phyloP scores from a whole-genome alignment of 2,113 vertebrate species.

The Cheirogaleus medius region DNA sequence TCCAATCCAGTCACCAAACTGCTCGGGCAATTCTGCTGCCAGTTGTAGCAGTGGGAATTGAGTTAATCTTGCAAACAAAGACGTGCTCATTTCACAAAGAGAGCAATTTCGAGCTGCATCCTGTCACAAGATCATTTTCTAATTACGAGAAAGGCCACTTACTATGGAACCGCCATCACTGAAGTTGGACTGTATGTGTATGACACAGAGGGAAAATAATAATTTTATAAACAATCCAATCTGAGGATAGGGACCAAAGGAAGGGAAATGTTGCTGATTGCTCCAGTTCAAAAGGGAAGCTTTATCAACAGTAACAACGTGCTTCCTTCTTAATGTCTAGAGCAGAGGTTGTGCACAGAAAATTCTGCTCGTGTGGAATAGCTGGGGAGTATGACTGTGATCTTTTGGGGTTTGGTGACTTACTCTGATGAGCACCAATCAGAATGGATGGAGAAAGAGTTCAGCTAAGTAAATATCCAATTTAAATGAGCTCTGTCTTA shows the following conservation, averaged over 20 bases:
- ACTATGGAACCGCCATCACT: neutral
- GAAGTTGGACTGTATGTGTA: neutral
- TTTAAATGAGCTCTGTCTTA: neutral
- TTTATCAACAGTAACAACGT: neutral
- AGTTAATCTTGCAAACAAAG: constrained; percentile 64
- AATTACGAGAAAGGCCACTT: constrained; percentile 34
- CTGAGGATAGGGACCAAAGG: neutral
- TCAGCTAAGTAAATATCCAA: neutral
- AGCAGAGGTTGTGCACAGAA: neutral
- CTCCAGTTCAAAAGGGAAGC: neutral
- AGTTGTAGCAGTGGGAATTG: neutral
- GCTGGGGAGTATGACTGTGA: neutral
- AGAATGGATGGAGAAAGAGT: neutral
- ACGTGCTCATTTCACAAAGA: constrained; percentile 12
- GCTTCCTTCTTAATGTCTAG: neutral
- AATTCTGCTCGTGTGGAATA: neutral
- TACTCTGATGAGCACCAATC: neutral
- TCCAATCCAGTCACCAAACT: constrained; percentile 44
- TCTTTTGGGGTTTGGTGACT: neutral
- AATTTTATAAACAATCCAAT: neutral
- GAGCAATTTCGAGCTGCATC: constrained; percentile 47
- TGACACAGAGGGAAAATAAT: neutral
- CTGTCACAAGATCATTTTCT: constrained; percentile 42
- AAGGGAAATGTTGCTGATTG: neutral
- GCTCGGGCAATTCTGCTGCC: constrained; percentile 57